Evolutionary conservation across 2,113 vertebrate genomes (phyloP), one percentile per base, ranked within the genome.

Genomic region (Silurus meridionalis): DNA sequence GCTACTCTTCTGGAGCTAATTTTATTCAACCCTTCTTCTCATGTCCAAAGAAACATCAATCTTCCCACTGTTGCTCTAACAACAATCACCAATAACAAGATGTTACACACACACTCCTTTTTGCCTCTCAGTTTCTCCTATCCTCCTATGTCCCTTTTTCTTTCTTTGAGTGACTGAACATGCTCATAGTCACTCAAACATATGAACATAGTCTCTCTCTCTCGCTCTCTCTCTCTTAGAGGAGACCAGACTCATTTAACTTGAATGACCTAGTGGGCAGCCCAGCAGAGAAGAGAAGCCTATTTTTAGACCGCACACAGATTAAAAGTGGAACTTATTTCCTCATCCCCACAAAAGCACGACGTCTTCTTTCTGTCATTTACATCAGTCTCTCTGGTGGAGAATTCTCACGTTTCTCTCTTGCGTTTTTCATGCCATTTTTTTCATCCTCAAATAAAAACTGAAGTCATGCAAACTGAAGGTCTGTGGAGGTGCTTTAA

Each of bases 221-320:
- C 37, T 37, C 37, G 1, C 37, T 85, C 60, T 52, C 81, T 46
- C 67, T 23, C 55, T 58, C 72, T 72, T 66, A 89, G 48, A 80
- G 71, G 57, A 89, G 91, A 91, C 92, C 80, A 92, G 91, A 92
- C 91, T 88, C 52, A 88, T 94, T 94, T 94, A 94, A 94, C 92
- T 92, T 91, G 91, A 89, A 86, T 92, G 92, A 88, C 91, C 92
- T 85, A 93, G 91, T 91, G 92, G 92, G 93, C 92, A 93, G 93
- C 89, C 37, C 90, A 91, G 91, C 87, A 91, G 86, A 88, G 69
- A 89, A 80, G 87, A 88, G 90, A 72, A 60, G 55, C 64, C 72
- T 88, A 86, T 89, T 87, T 90, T 89, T 90, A 89, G 84, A 78
- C 58, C 75, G 80, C 67, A 80, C 46, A 23, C 63, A 86, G 81